Base-by-base conservation (phyloP, 2,888 invertebrate genomes). In the Synergus umbraculus region DNA sequence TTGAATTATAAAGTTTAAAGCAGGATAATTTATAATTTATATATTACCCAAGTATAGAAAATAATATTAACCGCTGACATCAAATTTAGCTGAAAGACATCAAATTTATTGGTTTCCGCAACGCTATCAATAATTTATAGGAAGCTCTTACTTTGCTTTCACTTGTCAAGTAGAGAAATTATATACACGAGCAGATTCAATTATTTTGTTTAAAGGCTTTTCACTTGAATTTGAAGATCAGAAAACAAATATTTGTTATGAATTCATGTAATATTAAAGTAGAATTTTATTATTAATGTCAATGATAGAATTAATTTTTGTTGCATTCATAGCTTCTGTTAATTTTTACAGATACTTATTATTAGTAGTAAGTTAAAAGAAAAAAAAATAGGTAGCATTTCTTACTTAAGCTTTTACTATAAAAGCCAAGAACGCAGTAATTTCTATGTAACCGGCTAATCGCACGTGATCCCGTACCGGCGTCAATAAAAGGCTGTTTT, bases 111-210 rank as follows among this genome's bases (percentile, higher is more conserved):
- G 37, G 54, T 54, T 73, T 43, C 12, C 18, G 37, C 37, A 9
- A 58, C 29, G 37, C 29, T 18, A 73, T 73, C 73, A 73, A 73
- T 73, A 54, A 73, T 73, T 73, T 73, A 73, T 73, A 73, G 73
- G 41, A 73, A 69, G 46, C 69, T 22, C 46, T 69, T 49, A 73
- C 37, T 73, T 73, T 73, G 73, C 49, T 73, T 73, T 73, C 73
- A 58, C 73, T 73, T 73, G 37, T 73, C 54, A 58, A 58, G 12
- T 58, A 54, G 73, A 54, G 73, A 73, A 73, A 73, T 49, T 73
- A n/a, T 7, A 9, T 54, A 49, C 22, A 29, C 37, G 18, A 18
- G 58, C 29, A 69, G 10, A 69, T 46, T 69, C 15, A 49, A 49
- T 69, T 49, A 49, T 69, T 69, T 69, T 29, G 37, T 69, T 69